Evolutionary conservation across 2,797 vertebrate genomes (phyloP).

Genomic region (Lindbergichthys nudifrons): DNA sequence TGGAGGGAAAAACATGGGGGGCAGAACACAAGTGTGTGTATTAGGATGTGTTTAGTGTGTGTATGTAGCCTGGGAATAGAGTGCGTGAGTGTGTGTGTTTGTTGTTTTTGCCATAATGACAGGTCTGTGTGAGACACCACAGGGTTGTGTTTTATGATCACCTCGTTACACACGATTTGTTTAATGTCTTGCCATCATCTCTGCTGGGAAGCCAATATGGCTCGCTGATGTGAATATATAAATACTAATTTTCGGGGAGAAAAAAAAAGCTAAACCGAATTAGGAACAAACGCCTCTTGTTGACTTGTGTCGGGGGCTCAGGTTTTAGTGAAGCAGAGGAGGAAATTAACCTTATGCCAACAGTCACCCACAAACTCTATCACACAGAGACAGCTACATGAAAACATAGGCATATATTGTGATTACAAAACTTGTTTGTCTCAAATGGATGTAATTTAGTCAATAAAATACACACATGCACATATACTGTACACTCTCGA

Average conservation of each 20-base stretch:
- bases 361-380: slow-evolving; percentile 21
- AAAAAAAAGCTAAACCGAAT: slow-evolving; percentile 71
- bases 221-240: slow-evolving; percentile 81
- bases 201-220: slow-evolving; percentile 85
- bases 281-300: slow-evolving; percentile 80
- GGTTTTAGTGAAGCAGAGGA: slow-evolving; percentile 56
- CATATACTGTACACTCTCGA: slow-evolving; percentile 31
- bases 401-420: slow-evolving; percentile 1
- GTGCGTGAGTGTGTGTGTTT: slow-evolving; percentile 51
- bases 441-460: slow-evolving; percentile 25
- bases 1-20: slow-evolving; percentile 47
- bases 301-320: slow-evolving; percentile 62
- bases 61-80: slow-evolving; percentile 56
- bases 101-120: slow-evolving; percentile 81
- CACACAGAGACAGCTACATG: slow-evolving; percentile 26
- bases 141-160: slow-evolving; percentile 83
- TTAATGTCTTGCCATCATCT: slow-evolving; percentile 88
- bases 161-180: slow-evolving; percentile 80
- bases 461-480: slow-evolving; percentile 29
- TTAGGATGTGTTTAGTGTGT: slow-evolving; percentile 58
- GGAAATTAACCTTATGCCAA: slow-evolving; percentile 45
- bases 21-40: slow-evolving; percentile 44
- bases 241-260: slow-evolving; percentile 74
- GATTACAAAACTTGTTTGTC: slow-evolving; percentile 15
- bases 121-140: slow-evolving; percentile 83